Conservation (phyloP, 2,113 vertebrate genomes). For the Leucoraja erinaceus region DNA sequence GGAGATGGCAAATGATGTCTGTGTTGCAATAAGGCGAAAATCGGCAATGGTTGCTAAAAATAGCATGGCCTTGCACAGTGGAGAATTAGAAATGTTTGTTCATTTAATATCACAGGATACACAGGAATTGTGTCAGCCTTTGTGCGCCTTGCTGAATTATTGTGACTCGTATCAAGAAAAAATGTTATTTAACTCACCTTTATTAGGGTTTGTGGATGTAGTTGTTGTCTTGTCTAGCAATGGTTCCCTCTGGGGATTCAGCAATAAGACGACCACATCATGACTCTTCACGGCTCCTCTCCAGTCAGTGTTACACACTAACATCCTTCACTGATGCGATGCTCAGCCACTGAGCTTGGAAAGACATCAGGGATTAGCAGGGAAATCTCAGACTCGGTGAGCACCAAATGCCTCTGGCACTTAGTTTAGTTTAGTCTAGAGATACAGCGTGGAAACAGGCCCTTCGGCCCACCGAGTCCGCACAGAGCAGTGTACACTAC, state of each 20-base stretch:
- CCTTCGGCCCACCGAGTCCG: too few species aligned
- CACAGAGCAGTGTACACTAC: too few species aligned
- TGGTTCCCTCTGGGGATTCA: not conserved
- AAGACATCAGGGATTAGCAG: not conserved
- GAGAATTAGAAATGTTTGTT: conserved; percentile 13
- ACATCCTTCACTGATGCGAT: not conserved
- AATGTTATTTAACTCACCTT: not conserved
- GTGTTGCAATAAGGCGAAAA: not conserved
- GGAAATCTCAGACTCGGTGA: not conserved
- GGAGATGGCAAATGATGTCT: conserved; percentile 27
- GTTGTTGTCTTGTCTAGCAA: not conserved
- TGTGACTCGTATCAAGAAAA: not conserved
- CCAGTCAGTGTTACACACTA: not conserved
- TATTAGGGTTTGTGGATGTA: not conserved
- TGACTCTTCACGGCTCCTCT: not conserved
- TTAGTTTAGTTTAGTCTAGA: too few species aligned
- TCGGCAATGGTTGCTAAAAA: not conserved
- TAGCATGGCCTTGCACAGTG: not conserved
- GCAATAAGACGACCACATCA: not conserved
- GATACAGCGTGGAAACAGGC: too few species aligned
- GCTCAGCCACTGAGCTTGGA: not conserved
- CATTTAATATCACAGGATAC: not conserved
- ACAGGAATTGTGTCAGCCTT: not conserved
- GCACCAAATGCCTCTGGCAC: not conserved
- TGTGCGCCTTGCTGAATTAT: not conserved